Conservation (phyloP, 2,797 vertebrate genomes). For the Cichlasoma orientale region DNA sequence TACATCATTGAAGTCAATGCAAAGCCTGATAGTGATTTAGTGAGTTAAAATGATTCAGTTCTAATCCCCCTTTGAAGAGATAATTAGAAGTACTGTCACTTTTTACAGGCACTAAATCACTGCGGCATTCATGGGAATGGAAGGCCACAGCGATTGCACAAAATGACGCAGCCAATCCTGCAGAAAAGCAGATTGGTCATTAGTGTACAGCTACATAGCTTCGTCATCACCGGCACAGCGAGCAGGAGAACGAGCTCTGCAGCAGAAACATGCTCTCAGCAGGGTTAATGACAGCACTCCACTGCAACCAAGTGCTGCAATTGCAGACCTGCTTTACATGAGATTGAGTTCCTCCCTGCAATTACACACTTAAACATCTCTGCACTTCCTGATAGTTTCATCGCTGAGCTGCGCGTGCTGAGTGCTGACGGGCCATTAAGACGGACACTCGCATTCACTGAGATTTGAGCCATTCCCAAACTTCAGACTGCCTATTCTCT, state of each 20-base stretch:
- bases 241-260: conserved; percentile 60
- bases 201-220: conserved; percentile 65
- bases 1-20: not conserved
- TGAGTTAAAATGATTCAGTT: not conserved
- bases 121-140: not conserved
- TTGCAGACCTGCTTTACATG: conserved; percentile 94
- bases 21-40: accelerated
- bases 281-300: conserved; percentile 94
- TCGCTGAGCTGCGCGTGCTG: too few species aligned
- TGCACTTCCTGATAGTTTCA: conserved; percentile 5
- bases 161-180: accelerated
- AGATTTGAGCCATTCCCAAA: not conserved
- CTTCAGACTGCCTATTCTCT: too few species aligned
- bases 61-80: not conserved
- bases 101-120: not conserved
- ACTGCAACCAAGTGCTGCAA: conserved; percentile 88
- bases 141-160: not conserved
- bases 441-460: not conserved
- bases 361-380: conserved; percentile 6
- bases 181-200: not conserved
- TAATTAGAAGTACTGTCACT: not conserved
- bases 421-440: not conserved
- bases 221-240: conserved; percentile 59
- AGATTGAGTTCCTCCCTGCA: not conserved
- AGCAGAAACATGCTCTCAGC: conserved; percentile 88